Evolutionary conservation across 2,797 vertebrate genomes (phyloP).

Genomic region (Hypotaenidia okinawae): DNA sequence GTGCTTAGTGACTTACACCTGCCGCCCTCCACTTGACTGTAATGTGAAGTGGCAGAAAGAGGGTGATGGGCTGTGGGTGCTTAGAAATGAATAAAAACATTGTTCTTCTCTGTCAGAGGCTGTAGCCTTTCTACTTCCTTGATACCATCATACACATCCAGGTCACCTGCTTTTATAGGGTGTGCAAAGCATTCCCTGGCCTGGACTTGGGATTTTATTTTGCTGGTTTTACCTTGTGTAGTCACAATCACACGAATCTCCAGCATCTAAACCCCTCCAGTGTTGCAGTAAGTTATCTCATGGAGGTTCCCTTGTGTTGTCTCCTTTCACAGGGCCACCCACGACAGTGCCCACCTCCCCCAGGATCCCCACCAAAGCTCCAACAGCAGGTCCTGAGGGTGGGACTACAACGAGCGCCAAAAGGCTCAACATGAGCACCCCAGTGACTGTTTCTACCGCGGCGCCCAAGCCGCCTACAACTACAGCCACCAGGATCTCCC

Average conservation of each 20-base stretch:
- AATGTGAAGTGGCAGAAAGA: background rate
- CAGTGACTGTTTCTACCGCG: constrained; percentile 45
- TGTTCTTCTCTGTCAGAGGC: background rate
- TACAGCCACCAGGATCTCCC: background rate
- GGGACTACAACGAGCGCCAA: background rate
- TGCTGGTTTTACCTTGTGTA: background rate
- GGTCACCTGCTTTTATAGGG: background rate
- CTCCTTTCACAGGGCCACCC: constrained; percentile 58
- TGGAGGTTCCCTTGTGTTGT: background rate
- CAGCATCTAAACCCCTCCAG: background rate
- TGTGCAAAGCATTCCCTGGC: background rate
- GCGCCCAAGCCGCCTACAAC: constrained; percentile 34
- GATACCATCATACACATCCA: rapidly evolving
- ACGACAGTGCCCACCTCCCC: constrained; percentile 14
- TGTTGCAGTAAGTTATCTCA: background rate
- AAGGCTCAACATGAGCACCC: constrained; percentile 59
- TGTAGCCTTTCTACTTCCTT: background rate
- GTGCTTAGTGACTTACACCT: background rate
- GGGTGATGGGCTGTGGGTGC: background rate
- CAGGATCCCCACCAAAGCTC: constrained; percentile 56
- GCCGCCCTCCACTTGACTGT: background rate
- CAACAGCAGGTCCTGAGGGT: constrained; percentile 18
- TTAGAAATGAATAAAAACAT: background rate
- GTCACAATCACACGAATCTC: rapidly evolving
- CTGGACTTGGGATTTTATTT: rapidly evolving